A percentile compares a stretch with the other conserved stretches of the same genome.
Evolutionary conservation across 2,888 invertebrate genomes (phyloP).

Genomic region (Deroplatys truncata): DNA sequence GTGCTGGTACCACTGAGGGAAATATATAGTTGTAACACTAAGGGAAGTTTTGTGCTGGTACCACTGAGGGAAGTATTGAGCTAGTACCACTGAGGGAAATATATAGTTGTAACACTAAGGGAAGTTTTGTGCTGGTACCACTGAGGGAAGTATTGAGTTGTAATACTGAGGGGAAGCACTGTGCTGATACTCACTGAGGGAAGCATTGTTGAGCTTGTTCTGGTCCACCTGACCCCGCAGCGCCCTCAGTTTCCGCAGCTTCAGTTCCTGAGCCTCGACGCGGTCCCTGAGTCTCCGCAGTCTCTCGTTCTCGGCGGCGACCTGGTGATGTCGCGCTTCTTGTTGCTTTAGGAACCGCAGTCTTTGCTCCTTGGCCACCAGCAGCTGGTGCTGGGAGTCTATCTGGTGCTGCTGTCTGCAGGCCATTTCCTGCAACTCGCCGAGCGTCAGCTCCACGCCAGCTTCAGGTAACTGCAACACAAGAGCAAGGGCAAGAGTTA

Average conservation of each 20-base stretch:
- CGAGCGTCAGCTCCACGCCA: constrained; percentile 85
- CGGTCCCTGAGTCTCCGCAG: constrained; percentile 82
- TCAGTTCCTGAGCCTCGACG: constrained; percentile 92
- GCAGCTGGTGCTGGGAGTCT: constrained; percentile 88
- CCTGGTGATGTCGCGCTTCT: constrained; percentile 69
- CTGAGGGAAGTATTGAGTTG: too few relatives aligned
- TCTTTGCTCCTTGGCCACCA: constrained; percentile 89
- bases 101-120: too few relatives aligned
- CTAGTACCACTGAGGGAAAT: too few relatives aligned
- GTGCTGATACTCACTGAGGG: constrained; percentile 69
- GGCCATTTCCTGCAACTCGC: constrained; percentile 97
- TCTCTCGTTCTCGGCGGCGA: constrained; percentile 77
- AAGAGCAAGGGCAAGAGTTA: background rate
- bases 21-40: too few relatives aligned
- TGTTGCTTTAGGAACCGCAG: constrained; percentile 92
- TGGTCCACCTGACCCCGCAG: constrained; percentile 91
- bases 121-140: too few relatives aligned
- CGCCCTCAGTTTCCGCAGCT: constrained; percentile 84
- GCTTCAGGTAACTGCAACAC: constrained; percentile 74
- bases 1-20: too few relatives aligned
- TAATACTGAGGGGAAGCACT: too few relatives aligned
- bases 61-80: too few relatives aligned
- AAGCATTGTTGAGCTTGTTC: constrained; percentile 85
- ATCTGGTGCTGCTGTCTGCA: constrained; percentile 96
- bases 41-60: too few relatives aligned